Evolutionary conservation across 2,113 vertebrate genomes (phyloP).

Genomic region (Toxotes chatareus): DNA sequence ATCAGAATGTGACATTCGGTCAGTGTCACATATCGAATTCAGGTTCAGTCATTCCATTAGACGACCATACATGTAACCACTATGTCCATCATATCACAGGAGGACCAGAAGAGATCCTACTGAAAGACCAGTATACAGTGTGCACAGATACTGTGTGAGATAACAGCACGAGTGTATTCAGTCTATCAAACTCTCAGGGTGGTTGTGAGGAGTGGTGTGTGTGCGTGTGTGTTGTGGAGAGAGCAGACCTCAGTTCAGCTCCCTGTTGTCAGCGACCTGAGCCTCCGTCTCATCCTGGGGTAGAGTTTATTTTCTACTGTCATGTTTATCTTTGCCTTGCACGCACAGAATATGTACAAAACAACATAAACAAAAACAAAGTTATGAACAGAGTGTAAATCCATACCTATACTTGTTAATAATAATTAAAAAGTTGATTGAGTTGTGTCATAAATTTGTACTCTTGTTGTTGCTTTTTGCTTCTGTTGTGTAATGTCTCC

Average conservation of each 20-base stretch:
- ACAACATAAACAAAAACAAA: constrained; percentile 64
- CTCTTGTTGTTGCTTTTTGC: constrained; percentile 24
- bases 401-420: constrained; percentile 84
- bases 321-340: constrained; percentile 84
- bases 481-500: neutral
- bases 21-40: neutral
- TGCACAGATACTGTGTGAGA: constrained; percentile 6
- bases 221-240: constrained; percentile 16
- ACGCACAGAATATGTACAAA: constrained; percentile 85
- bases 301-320: constrained; percentile 81
- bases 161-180: constrained; percentile 22
- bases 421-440: constrained; percentile 81
- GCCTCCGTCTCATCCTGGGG: constrained; percentile 56
- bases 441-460: constrained; percentile 72
- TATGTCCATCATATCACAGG: constrained; percentile 1
- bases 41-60: neutral
- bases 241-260: constrained; percentile 48
- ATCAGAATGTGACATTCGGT: constrained; percentile 3
- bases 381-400: constrained; percentile 79
- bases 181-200: constrained; percentile 63
- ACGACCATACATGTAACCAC: neutral
- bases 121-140: neutral
- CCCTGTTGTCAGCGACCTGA: constrained; percentile 59
- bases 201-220: constrained; percentile 31
- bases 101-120: constrained; percentile 13